Percentiles rank a stretch among this genome's conserved stretches.
Conservation (phyloP, 2,888 invertebrate species). For the Gortyna flavago region DNA sequence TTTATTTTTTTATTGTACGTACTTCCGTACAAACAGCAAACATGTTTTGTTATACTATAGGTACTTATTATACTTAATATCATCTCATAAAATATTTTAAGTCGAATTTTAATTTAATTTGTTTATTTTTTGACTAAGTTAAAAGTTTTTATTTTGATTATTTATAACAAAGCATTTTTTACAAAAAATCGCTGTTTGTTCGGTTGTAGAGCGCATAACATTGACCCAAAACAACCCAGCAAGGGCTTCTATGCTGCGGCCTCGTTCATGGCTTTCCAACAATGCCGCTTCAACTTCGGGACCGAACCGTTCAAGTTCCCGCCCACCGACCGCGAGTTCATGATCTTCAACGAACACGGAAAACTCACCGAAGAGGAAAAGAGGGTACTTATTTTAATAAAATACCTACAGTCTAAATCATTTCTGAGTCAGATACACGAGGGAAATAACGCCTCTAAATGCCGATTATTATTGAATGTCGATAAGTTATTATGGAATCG, state of each 20-base stretch:
- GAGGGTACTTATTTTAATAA: constrained; percentile 73
- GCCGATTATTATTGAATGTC: not conserved
- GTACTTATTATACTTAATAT: not conserved
- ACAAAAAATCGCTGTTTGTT: constrained; percentile 44
- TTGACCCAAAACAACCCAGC: constrained; percentile 81
- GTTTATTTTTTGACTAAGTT: not conserved
- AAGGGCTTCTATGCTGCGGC: constrained; percentile 98
- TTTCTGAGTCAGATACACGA: not conserved
- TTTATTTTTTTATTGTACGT: not conserved
- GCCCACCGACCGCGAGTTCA: constrained; percentile 91
- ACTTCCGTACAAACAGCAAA: constrained; percentile 39
- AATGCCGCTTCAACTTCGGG: constrained; percentile 98
- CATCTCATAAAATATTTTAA: not conserved
- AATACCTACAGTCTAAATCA: not conserved
- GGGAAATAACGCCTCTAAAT: not conserved
- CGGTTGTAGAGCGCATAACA: constrained; percentile 34
- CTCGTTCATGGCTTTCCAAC: constrained; percentile 99
- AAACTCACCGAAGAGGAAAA: constrained; percentile 94
- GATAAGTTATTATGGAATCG: not conserved
- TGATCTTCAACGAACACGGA: constrained; percentile 94
- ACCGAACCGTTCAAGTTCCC: constrained; percentile 94
- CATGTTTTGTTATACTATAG: constrained; percentile 43
- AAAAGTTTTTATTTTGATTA: not conserved
- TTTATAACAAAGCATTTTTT: constrained; percentile 37
- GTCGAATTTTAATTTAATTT: not conserved